Conservation (phyloP, 2,888 invertebrate species). For the Aspidiotus destructor region DNA sequence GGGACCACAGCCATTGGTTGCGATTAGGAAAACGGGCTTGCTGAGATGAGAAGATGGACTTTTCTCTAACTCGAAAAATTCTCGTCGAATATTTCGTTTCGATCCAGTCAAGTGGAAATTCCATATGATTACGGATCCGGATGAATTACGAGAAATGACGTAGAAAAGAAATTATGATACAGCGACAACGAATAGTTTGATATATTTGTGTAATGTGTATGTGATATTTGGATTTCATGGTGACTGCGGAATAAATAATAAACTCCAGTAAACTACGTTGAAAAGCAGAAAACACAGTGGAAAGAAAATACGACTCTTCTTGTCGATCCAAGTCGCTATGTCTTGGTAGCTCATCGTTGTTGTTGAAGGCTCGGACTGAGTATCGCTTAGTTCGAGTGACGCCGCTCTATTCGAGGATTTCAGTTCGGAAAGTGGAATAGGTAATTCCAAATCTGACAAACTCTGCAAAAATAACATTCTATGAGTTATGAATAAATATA, state of each 20-base stretch:
- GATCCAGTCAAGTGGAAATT: no score
- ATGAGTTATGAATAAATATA: not conserved
- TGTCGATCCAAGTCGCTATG: constrained; percentile 79
- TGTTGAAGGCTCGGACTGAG: constrained; percentile 20
- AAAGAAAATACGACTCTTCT: constrained; percentile 63
- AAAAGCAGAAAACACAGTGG: constrained; percentile 68
- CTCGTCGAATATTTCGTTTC: no score
- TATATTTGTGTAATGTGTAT: no score
- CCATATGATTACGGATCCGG: no score
- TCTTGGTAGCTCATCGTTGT: constrained; percentile 80
- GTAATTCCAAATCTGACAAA: constrained; percentile 34
- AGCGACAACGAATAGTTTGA: no score
- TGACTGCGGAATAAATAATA: constrained; percentile 44
- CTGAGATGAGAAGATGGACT: no score
- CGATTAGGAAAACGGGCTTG: no score
- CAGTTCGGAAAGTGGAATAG: constrained; percentile 34
- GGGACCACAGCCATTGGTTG: no score
- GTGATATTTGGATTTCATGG: not conserved
- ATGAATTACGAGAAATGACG: no score
- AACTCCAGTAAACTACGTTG: constrained; percentile 69
- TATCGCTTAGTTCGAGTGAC: constrained; percentile 30
- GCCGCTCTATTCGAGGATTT: constrained; percentile 33
- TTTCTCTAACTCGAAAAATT: no score
- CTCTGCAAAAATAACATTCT: constrained; percentile 12
- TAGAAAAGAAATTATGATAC: no score